phyloP scores from a whole-genome alignment of 2,888 invertebrate genomes.

The Chorisops tibialis region DNA sequence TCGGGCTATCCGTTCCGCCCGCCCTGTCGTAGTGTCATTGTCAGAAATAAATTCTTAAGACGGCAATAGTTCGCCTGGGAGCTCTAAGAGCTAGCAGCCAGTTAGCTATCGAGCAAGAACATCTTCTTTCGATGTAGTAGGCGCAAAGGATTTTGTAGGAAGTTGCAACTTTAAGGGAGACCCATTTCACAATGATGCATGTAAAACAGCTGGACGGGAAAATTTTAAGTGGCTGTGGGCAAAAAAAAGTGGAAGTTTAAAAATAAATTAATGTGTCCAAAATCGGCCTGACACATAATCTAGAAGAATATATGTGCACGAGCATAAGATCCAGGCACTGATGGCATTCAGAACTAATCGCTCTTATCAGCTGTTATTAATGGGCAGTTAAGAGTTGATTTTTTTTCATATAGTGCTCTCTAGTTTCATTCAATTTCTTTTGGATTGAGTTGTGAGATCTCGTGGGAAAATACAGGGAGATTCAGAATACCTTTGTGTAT shows the following conservation, averaged over 20 bases:
- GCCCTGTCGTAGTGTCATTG: constrained; percentile 8
- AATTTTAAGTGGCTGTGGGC: constrained; percentile 20
- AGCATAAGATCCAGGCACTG: neutral
- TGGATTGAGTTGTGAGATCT: too few species aligned
- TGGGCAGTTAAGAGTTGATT: constrained; percentile 8
- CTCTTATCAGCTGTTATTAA: constrained; percentile 25
- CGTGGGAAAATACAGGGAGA: too few species aligned
- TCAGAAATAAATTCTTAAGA: constrained; percentile 4
- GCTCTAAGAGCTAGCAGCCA: neutral
- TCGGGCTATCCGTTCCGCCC: neutral
- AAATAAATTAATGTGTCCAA: constrained; percentile 26
- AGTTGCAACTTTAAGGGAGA: neutral
- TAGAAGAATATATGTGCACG: constrained; percentile 20
- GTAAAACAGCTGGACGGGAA: constrained; percentile 25
- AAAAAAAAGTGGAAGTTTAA: constrained; percentile 19
- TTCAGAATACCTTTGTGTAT: too few species aligned
- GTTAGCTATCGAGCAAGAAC: neutral
- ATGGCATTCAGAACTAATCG: constrained; percentile 12
- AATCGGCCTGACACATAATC: constrained; percentile 22
- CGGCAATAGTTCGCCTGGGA: neutral
- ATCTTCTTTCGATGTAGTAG: neutral
- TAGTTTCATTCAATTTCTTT: too few species aligned
- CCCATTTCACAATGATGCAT: constrained; percentile 20
- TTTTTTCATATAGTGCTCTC: too few species aligned
- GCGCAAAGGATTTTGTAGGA: constrained; percentile 13